These are phyloP conservation scores for Cerastoderma edule DNA, from an alignment of 2,888 invertebrate species.

Conservation along the genomic window DNA sequence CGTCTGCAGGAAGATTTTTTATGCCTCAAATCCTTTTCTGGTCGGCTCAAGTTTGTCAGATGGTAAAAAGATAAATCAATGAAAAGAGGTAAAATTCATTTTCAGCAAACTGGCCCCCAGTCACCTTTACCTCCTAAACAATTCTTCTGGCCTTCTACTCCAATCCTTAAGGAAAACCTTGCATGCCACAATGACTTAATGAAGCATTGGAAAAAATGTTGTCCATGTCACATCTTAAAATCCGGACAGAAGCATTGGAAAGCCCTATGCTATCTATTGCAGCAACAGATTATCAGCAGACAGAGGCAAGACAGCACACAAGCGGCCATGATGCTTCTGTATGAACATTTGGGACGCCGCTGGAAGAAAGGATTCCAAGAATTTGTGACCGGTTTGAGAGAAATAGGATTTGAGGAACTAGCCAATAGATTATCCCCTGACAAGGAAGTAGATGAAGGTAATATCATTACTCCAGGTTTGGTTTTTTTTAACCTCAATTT, in stretches of 20 bases:
- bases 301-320: background rate
- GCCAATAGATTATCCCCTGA: conserved; percentile 26
- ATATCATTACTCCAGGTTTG: too few species aligned
- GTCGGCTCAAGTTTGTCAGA: too few species aligned
- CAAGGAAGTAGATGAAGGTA: background rate
- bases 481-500: too few species aligned
- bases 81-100: too few species aligned
- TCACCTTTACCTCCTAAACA: background rate
- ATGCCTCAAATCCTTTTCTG: too few species aligned
- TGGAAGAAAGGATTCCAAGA: conserved; percentile 24
- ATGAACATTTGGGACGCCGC: conserved; percentile 17
- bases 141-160: too few species aligned
- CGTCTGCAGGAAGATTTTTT: too few species aligned
- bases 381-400: conserved; percentile 28
- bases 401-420: conserved; percentile 13
- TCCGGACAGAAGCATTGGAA: too few species aligned
- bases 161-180: too few species aligned
- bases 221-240: too few species aligned
- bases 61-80: too few species aligned
- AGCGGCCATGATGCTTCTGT: conserved; percentile 22
- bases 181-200: background rate
- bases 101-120: background rate
- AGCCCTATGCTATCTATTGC: background rate
- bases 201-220: too few species aligned
- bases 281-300: conserved; percentile 34